Evolutionary conservation across 1,140 invertebrate genomes (phyloP), one percentile per base, ranked within the genome.

Genomic region (Gonioctena quinquepunctata): DNA sequence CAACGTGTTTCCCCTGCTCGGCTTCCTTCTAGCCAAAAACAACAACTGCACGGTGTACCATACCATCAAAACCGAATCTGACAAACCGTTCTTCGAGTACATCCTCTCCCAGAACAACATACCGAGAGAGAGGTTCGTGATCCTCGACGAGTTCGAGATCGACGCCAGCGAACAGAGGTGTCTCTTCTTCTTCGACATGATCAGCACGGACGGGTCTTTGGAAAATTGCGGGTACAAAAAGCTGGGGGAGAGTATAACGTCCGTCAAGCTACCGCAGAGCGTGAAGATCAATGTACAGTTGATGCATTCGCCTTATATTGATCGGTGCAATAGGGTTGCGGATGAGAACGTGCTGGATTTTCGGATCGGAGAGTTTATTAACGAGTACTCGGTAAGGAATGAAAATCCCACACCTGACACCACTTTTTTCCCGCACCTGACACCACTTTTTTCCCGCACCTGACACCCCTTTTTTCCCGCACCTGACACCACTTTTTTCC

Each of bases 1-100:
- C 16, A 83, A 77, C 62, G 81, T 82, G 54, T 86, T 87, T 70
- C 86, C 86, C 1, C 22, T 86, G 3, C 82, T 86, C 78, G 86
- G 86, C 1, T 75, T 87, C n/a, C 69, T 83, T 6, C 80, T 87
- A 80, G 66, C 86, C 6, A 77, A 76, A 49, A 84, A 82, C 66
- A 75, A 81, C 61, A 82, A 63, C 33, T 71, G 81, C 19, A 80
- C 82, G 21, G 61, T 87, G 0, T 78, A 81, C 16, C 65, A 69
- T 8, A 56, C 63, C 8, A 49, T 71, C 18, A 71, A 70, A 28
- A 61, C 63, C 1, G 68, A 85, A 81, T 81, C 79, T 71, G 81
- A 80, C 61, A 71, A 79, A 21, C 33, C 70, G 56, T 85, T 86
- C 50, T 80, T 85, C 22, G 74, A 78, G 26, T 75, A 79, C 59